These are phyloP conservation scores for Anticlea derivata DNA, from an alignment of 2,888 invertebrate species.

Conservation along the genomic window DNA sequence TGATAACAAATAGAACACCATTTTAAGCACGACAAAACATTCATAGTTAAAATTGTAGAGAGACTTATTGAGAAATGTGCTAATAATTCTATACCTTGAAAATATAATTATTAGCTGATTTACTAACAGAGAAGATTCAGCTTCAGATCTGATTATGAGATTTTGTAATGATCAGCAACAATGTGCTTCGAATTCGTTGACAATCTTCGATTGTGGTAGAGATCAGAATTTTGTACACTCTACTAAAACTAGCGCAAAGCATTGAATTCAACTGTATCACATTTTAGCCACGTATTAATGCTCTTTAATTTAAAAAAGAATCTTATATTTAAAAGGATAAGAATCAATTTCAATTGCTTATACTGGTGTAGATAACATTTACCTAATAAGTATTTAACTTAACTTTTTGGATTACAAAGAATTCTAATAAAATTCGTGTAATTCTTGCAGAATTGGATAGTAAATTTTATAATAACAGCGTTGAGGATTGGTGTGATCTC, in stretches of 20 bases:
- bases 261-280: conserved; percentile 74
- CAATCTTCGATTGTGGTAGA: conserved; percentile 75
- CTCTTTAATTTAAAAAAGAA: conserved; percentile 46
- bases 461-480: conserved; percentile 56
- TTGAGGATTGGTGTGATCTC: conserved; percentile 50
- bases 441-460: conserved; percentile 77
- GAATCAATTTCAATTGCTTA: conserved; percentile 64
- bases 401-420: conserved; percentile 76
- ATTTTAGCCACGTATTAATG: conserved; percentile 67
- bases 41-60: conserved; percentile 85
- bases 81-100: conserved; percentile 82
- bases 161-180: conserved; percentile 51
- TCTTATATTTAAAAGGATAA: conserved; percentile 58
- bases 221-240: conserved; percentile 67
- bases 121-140: conserved; percentile 66
- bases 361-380: conserved; percentile 68
- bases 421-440: conserved; percentile 81
- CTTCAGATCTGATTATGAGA: conserved; percentile 80
- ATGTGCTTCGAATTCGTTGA: conserved; percentile 72
- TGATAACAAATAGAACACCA: conserved; percentile 85
- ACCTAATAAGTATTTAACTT: conserved; percentile 67
- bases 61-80: conserved; percentile 85
- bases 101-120: conserved; percentile 64
- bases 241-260: conserved; percentile 74
- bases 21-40: conserved; percentile 85